These are phyloP conservation scores for Aporophyla lueneburgensis DNA, from an alignment of 2,888 invertebrate genomes.

Conservation along the genomic window DNA sequence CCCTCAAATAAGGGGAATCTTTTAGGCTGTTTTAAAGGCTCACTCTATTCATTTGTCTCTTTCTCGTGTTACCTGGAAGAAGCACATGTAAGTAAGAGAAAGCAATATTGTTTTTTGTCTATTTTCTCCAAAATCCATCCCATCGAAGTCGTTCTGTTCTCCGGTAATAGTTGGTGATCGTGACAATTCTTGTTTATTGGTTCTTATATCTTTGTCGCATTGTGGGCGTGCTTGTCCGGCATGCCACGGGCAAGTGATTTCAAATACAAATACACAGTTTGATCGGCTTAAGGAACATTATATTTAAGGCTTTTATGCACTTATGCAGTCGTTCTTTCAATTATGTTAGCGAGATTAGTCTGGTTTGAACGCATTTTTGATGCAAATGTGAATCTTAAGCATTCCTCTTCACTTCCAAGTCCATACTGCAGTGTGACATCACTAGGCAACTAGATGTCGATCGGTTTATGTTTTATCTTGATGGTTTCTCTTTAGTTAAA, in stretches of 20 bases:
- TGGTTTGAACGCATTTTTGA: conserved; percentile 4
- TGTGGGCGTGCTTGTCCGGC: conserved; percentile 35
- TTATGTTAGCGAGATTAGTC: conserved; percentile 15
- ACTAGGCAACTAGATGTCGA: neutral
- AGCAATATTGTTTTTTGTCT: neutral
- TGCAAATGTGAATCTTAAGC: neutral
- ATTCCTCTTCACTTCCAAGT: neutral
- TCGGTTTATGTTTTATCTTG: neutral
- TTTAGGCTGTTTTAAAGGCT: neutral
- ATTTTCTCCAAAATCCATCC: neutral
- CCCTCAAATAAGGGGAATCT: no score
- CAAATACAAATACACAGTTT: conserved; percentile 26
- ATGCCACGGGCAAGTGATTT: conserved; percentile 6
- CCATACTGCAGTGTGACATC: neutral
- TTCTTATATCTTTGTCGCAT: conserved; percentile 30
- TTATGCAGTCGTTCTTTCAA: conserved; percentile 26
- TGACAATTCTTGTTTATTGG: conserved; percentile 52
- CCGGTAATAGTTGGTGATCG: conserved; percentile 18
- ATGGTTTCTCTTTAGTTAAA: conserved; percentile 5
- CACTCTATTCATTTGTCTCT: neutral
- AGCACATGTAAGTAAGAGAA: neutral
- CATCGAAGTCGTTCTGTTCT: neutral
- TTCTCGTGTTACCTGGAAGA: neutral
- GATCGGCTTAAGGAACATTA: conserved; percentile 25
- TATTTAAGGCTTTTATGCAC: conserved; percentile 38